phyloP scores from a whole-genome alignment of 35 echinoderm and acorn worm species.

The Lytechinus pictus region DNA sequence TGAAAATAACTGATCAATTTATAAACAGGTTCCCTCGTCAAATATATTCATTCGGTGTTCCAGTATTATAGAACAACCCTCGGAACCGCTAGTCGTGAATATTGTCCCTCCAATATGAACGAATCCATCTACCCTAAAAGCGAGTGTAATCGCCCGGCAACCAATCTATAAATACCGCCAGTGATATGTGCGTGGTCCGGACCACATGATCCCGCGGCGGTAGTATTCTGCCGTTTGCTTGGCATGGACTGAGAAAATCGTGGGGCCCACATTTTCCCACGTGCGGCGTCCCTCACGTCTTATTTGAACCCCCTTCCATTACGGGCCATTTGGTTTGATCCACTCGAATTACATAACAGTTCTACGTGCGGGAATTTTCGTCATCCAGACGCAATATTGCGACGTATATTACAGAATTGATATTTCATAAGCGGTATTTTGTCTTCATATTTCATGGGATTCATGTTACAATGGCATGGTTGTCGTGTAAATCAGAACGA shows the following conservation, averaged over 20 bases:
- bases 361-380: neutral
- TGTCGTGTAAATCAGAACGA: too few relatives aligned
- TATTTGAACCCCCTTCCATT: neutral
- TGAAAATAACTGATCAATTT: too few relatives aligned
- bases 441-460: too few relatives aligned
- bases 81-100: neutral
- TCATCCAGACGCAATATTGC: neutral
- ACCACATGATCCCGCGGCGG: slow-evolving; percentile 25
- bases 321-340: neutral
- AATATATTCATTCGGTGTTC: too few relatives aligned
- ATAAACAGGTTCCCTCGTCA: too few relatives aligned
- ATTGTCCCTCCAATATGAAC: slow-evolving; percentile 12
- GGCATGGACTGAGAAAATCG: neutral
- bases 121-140: neutral
- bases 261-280: neutral
- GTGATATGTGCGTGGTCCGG: slow-evolving; percentile 40
- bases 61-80: too few relatives aligned
- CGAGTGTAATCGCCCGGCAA: slow-evolving; percentile 37
- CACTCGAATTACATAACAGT: neutral
- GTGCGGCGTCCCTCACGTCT: neutral
- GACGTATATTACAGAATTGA: too few relatives aligned
- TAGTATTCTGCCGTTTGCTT: neutral
- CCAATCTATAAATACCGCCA: slow-evolving; percentile 48
- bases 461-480: too few relatives aligned
- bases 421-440: too few relatives aligned